Evolutionary conservation across 2,113 vertebrate genomes (phyloP).

Genomic region (Lamprotornis superbus): DNA sequence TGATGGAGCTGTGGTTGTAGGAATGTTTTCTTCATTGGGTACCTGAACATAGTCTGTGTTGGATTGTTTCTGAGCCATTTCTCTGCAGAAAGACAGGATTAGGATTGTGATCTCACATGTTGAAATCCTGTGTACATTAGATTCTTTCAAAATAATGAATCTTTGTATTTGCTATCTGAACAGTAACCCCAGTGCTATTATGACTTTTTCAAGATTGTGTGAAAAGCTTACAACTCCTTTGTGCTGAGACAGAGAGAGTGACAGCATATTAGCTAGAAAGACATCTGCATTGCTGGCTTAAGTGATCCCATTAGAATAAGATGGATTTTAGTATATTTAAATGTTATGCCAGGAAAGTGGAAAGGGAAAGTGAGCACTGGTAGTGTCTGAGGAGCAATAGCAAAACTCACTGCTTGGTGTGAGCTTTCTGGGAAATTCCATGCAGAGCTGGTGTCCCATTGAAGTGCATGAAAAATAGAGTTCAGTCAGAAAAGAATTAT

Average conservation of each 20-base stretch:
- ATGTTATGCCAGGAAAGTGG: neutral
- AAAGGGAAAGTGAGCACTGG: neutral
- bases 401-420: neutral
- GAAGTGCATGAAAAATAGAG: neutral
- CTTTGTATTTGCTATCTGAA: neutral
- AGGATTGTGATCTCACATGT: neutral
- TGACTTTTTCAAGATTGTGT: neutral
- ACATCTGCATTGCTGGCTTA: neutral
- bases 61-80: slow-evolving; percentile 50
- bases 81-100: slow-evolving; percentile 63
- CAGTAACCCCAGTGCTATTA: neutral
- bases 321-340: neutral
- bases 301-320: neutral
- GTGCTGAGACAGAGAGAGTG: neutral
- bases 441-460: neutral
- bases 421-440: neutral
- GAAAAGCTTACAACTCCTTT: neutral
- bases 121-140: neutral
- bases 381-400: neutral
- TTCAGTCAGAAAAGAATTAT: neutral
- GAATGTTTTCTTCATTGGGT: slow-evolving; percentile 50
- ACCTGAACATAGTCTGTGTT: slow-evolving; percentile 23
- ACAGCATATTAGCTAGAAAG: neutral
- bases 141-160: neutral
- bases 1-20: neutral